Evolutionary conservation across 1,140 invertebrate species (phyloP).

Genomic region (Drosophila micromelanica): DNA sequence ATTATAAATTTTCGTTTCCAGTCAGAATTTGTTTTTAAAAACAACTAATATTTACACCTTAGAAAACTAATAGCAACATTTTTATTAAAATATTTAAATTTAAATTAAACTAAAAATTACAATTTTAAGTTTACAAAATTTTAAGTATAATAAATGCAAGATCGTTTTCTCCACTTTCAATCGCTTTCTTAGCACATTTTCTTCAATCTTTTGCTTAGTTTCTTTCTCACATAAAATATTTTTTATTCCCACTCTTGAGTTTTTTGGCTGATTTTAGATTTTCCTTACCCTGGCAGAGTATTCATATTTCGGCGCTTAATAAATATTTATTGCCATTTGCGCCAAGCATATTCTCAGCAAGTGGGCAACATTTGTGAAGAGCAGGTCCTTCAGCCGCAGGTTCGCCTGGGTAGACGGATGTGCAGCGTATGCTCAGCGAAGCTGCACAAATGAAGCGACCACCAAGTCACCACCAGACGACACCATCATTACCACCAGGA

Average conservation of each 20-base stretch:
- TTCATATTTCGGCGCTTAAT: neutral
- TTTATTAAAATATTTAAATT: no score
- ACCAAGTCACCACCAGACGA: slow-evolving; percentile 75
- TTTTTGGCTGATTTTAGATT: no score
- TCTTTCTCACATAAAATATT: no score
- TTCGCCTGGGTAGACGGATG: slow-evolving; percentile 50
- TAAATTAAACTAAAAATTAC: no score
- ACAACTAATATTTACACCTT: no score
- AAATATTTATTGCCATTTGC: slow-evolving; percentile 19
- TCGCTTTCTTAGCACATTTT: no score
- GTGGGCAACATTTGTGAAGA: slow-evolving; percentile 49
- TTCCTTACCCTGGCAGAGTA: neutral
- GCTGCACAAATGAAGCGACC: slow-evolving; percentile 83
- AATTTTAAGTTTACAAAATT: no score
- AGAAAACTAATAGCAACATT: no score
- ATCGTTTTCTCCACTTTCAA: neutral
- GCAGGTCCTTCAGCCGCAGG: slow-evolving; percentile 19
- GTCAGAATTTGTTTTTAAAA: no score
- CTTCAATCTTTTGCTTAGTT: neutral
- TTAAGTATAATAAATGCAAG: no score
- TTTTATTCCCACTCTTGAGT: no score
- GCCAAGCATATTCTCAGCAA: slow-evolving; percentile 64
- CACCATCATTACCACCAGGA: slow-evolving; percentile 68
- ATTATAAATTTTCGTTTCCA: no score
- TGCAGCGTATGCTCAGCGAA: slow-evolving; percentile 82